Conservation (phyloP, 1,140 invertebrate genomes). For the Pseudomyrmex dendroicus region DNA sequence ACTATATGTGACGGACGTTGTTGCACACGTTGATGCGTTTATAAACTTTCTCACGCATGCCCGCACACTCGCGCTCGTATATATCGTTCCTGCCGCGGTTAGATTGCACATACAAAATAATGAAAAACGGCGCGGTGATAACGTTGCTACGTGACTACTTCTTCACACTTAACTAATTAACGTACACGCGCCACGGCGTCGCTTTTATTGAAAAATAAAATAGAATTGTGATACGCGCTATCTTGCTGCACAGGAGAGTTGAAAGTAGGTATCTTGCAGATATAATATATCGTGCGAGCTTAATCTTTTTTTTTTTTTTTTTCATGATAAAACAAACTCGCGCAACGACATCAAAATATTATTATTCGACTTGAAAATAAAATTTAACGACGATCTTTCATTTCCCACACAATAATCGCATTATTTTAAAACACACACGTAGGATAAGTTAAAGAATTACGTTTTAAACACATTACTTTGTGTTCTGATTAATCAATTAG, state of each 20-base stretch:
- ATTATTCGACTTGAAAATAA: background rate
- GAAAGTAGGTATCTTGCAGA: background rate
- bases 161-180: constrained; percentile 37
- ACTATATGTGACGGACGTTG: constrained; percentile 40
- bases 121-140: constrained; percentile 35
- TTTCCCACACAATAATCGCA: background rate
- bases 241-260: background rate
- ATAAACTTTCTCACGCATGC: constrained; percentile 49
- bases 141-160: constrained; percentile 1
- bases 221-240: background rate
- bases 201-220: constrained; percentile 34
- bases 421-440: constrained; percentile 10
- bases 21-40: constrained; percentile 1
- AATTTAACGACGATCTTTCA: background rate
- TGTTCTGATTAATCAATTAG: constrained; percentile 45
- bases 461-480: constrained; percentile 35
- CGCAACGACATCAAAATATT: background rate
- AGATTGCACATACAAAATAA: constrained; percentile 58
- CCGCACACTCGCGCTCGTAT: constrained; percentile 28
- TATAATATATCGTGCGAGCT: too few species aligned
- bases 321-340: too few species aligned
- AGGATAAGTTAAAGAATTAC: background rate
- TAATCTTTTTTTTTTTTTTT: background rate
- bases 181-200: background rate
- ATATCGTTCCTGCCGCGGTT: background rate